phyloP scores from a whole-genome alignment of 1,140 invertebrate species.

The Solenopsis fugax region DNA sequence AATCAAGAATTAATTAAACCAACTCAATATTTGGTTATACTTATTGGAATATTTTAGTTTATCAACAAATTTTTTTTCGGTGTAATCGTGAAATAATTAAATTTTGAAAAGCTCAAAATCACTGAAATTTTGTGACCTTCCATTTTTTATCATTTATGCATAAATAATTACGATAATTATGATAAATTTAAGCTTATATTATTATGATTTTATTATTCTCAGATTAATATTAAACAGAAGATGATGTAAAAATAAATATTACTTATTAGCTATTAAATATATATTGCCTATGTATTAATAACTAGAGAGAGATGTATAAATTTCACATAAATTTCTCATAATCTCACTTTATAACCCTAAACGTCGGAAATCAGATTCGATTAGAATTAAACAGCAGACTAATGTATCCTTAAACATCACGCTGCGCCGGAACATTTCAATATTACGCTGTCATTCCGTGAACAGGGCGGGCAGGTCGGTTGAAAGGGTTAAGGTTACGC shows the following conservation, averaged over 20 bases:
- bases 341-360: neutral
- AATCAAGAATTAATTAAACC: too few relatives aligned
- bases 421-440: conserved; percentile 22
- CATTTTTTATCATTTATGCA: neutral
- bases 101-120: neutral
- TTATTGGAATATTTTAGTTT: too few relatives aligned
- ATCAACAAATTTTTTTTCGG: too few relatives aligned
- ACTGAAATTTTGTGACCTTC: neutral
- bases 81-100: neutral
- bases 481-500: conserved; percentile 51
- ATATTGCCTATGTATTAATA: too few relatives aligned
- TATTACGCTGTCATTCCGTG: conserved; percentile 34
- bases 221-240: neutral
- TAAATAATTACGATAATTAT: neutral
- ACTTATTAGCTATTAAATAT: neutral
- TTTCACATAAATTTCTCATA: neutral
- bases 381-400: neutral
- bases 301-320: neutral
- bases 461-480: neutral
- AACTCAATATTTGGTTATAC: too few relatives aligned
- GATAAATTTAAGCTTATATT: too few relatives aligned
- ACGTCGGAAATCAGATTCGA: neutral
- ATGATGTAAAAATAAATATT: neutral
- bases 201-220: too few relatives aligned
- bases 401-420: neutral